Base-by-base conservation (phyloP, 2,888 invertebrate genomes). In the Melanophora roralis region DNA sequence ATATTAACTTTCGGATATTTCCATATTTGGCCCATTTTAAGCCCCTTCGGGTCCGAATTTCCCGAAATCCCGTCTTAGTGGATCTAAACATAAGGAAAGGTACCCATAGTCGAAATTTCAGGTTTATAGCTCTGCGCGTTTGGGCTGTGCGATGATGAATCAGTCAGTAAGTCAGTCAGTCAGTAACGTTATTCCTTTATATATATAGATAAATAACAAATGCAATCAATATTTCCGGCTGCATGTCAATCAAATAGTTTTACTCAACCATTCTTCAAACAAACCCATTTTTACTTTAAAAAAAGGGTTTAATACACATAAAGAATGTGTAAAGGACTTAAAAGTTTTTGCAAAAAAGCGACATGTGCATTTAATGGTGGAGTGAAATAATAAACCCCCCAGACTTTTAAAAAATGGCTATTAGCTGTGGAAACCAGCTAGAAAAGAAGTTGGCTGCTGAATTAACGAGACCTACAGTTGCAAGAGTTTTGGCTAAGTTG, bases 281-380 rank as follows among this genome's bases (percentile, higher is more conserved):
- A 21, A 36, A 36, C 1, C 45, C 53, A 67, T 80, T 74, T 43
- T 65, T 43, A 64, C 16, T 27, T 47, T 45, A 62, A 69, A n/a
- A 19, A 55, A 14, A 34, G 9, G 8, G 32, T n/a, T 40, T 34
- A 51, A 65, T 23, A 78, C 38, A 83, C 83, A 84, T 81, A 68
- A 73, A 74, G 62, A 67, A 85, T 83, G 53, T 71, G 64, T 55
- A 51, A 84, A 85, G 84, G 84, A 68, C 85, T 87, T 86, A 87
- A 88, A 87, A 87, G 86, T 87, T 88, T 85, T 86, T 85, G 86
- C 84, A 87, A 87, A 87, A 85, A 85, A 84, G 84, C 88, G 88
- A 87, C 88, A 88, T 87, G 84, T 87, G 88, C 88, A 87, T 88
- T 87, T 88, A 87, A 88, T 87, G 86, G 87, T 85, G 85, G 80